Evolutionary conservation across 2,797 vertebrate genomes (phyloP).

Genomic region (Crocodylus rhombifer): DNA sequence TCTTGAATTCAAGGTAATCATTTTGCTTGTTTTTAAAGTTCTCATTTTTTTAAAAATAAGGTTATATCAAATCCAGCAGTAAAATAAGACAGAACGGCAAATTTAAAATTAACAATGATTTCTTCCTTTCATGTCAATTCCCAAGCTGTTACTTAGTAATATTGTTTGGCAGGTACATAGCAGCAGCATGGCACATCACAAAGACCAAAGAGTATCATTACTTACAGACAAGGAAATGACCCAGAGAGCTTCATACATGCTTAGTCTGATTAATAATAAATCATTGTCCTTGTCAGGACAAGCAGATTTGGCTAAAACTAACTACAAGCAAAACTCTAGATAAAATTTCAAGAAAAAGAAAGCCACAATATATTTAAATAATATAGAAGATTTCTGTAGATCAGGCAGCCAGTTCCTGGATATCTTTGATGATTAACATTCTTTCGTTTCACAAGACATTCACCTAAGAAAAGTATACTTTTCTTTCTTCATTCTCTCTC

Average conservation of each 20-base stretch:
- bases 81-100: not conserved
- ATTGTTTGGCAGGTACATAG: not conserved
- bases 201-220: not conserved
- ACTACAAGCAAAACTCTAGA: not conserved
- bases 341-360: not conserved
- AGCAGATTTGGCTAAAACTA: not conserved
- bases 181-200: not conserved
- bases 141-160: not conserved
- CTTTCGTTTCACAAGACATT: not conserved
- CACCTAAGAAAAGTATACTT: not conserved
- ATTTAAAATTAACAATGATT: not conserved
- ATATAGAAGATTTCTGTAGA: not conserved
- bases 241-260: not conserved
- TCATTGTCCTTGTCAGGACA: not conserved
- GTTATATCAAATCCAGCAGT: not conserved
- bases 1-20: no score
- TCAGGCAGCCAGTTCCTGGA: not conserved
- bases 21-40: not conserved
- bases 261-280: not conserved
- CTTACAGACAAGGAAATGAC: not conserved
- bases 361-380: not conserved
- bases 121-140: not conserved
- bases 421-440: not conserved
- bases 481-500: not conserved
- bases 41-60: not conserved